A percentile compares a stretch with the other conserved stretches of the same genome.
phyloP scores from a whole-genome alignment of 2,888 invertebrate species.

The Linnaemya vulpina region DNA sequence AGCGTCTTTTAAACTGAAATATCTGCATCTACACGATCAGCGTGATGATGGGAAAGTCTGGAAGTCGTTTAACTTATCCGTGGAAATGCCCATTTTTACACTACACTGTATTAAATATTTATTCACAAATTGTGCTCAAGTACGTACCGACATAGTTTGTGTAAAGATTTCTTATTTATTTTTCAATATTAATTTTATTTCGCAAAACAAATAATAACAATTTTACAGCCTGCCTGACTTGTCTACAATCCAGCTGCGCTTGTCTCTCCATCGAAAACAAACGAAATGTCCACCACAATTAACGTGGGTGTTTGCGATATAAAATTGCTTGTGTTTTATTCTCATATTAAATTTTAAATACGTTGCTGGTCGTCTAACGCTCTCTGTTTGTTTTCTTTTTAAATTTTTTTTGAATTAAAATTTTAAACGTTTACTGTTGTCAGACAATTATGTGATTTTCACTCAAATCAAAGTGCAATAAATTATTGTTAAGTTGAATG shows the following conservation, averaged over 20 bases:
- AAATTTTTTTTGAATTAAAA: neutral
- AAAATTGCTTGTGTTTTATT: neutral
- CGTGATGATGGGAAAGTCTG: too few relatives aligned
- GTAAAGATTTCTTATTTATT: neutral
- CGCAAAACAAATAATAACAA: constrained; percentile 11
- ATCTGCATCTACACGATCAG: too few relatives aligned
- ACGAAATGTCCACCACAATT: constrained; percentile 58
- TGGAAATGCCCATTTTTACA: neutral
- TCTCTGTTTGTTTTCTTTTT: constrained; percentile 25
- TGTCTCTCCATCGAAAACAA: constrained; percentile 55
- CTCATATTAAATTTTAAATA: neutral
- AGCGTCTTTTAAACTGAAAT: too few relatives aligned
- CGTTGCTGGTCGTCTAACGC: neutral
- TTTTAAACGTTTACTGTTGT: constrained; percentile 64
- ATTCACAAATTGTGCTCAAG: constrained; percentile 26
- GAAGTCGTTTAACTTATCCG: too few relatives aligned
- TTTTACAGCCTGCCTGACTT: constrained; percentile 31
- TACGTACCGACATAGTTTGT: neutral
- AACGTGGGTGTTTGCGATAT: constrained; percentile 58
- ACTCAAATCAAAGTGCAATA: constrained; percentile 22
- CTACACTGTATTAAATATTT: constrained; percentile 14
- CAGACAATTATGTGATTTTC: constrained; percentile 60
- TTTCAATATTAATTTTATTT: neutral
- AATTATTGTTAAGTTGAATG: constrained; percentile 37
- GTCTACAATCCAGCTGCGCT: constrained; percentile 68